phyloP scores from a whole-genome alignment of 2,113 vertebrate genomes.

The Ginglymostoma cirratum region DNA sequence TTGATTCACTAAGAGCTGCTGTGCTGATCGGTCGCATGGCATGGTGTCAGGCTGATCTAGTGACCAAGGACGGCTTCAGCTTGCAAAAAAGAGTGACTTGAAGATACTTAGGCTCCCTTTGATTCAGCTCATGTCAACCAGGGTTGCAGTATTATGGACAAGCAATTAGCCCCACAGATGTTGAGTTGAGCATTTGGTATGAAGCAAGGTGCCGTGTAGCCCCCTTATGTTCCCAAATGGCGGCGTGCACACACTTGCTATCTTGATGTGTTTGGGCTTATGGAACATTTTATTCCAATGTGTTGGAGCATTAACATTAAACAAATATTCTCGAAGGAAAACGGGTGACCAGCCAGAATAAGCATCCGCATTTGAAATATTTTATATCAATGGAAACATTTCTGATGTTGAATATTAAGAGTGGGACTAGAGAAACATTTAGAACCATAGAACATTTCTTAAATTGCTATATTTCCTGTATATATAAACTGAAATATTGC shows the following conservation, averaged over 20 bases:
- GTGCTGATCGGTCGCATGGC: background rate
- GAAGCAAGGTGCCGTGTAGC: background rate
- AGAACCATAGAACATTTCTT: constrained; percentile 32
- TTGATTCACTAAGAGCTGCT: background rate
- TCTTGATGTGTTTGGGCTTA: background rate
- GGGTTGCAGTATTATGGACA: too few species aligned
- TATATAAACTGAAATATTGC: constrained; percentile 29
- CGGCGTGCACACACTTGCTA: background rate
- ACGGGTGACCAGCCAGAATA: constrained; percentile 34
- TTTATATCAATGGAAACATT: constrained; percentile 34
- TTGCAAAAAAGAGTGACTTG: background rate
- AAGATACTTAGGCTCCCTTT: background rate
- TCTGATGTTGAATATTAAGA: constrained; percentile 32
- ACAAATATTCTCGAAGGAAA: constrained; percentile 34
- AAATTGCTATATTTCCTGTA: constrained; percentile 35
- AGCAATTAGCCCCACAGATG: too few species aligned
- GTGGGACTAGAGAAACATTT: constrained; percentile 33
- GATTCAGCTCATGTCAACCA: background rate
- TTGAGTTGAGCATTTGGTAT: background rate
- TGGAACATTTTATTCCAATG: constrained; percentile 20
- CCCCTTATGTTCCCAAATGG: background rate
- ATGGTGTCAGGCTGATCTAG: background rate
- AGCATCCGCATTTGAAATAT: constrained; percentile 32
- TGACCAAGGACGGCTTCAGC: background rate
- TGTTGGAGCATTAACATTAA: constrained; percentile 32